Conservation (phyloP, 2,888 invertebrate genomes). For the Phengaris alcon region DNA sequence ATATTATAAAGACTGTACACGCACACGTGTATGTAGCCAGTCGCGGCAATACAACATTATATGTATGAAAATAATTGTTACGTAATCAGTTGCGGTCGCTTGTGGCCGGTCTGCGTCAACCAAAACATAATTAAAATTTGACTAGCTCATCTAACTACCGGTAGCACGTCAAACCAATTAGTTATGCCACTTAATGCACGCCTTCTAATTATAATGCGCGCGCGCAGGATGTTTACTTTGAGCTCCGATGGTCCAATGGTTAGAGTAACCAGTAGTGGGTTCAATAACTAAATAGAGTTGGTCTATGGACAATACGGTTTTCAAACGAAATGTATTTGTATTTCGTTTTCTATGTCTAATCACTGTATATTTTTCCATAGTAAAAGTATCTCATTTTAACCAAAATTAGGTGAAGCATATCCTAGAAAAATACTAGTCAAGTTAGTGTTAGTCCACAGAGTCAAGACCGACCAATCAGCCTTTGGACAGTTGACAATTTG, state of each 20-base stretch:
- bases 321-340: not conserved
- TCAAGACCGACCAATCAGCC: too few relatives aligned
- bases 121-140: slow-evolving; percentile 28
- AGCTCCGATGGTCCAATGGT: not conserved
- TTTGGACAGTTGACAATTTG: too few relatives aligned
- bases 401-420: too few relatives aligned
- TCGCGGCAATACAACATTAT: too few relatives aligned
- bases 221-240: not conserved
- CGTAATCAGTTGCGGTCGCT: not conserved
- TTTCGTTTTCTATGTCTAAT: too few relatives aligned
- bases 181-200: slow-evolving; percentile 28
- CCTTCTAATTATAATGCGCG: slow-evolving; percentile 21
- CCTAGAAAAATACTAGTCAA: too few relatives aligned
- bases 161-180: slow-evolving; percentile 28
- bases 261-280: not conserved
- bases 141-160: slow-evolving; percentile 15
- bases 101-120: slow-evolving; percentile 4
- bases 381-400: too few relatives aligned
- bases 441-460: too few relatives aligned
- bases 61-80: too few relatives aligned
- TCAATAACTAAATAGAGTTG: not conserved
- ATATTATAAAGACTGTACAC: too few relatives aligned
- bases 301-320: not conserved
- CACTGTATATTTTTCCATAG: too few relatives aligned
- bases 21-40: too few relatives aligned